A percentile compares a stretch with the other conserved stretches of the same genome.
These are phyloP conservation scores for Meles meles DNA, from an alignment of 2,113 vertebrate genomes.

Conservation along the genomic window DNA sequence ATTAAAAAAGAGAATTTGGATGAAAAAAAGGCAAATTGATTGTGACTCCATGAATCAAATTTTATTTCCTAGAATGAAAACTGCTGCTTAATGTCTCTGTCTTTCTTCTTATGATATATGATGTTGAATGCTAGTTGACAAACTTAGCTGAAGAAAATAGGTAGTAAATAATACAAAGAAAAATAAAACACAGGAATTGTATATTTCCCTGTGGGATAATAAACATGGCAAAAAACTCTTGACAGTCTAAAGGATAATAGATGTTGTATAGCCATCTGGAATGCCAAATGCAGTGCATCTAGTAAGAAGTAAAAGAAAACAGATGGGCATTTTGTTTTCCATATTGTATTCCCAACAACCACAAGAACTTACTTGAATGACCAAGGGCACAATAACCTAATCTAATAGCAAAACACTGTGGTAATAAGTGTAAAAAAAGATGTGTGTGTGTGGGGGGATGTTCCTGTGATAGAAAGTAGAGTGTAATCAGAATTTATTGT, in stretches of 20 bases:
- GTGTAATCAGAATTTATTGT: neutral
- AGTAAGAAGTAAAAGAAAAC: neutral
- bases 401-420: neutral
- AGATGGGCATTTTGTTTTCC: neutral
- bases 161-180: neutral
- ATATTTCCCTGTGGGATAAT: conserved; percentile 22
- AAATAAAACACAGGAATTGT: neutral
- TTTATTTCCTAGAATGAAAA: neutral
- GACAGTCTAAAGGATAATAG: neutral
- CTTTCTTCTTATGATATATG: neutral
- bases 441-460: neutral
- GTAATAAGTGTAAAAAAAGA: neutral
- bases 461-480: neutral
- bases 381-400: neutral
- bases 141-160: neutral
- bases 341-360: neutral
- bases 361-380: neutral
- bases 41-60: neutral
- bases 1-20: neutral
- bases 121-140: neutral
- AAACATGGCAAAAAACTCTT: neutral
- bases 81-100: neutral
- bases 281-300: neutral
- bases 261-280: conserved; percentile 19
- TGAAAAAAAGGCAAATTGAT: neutral